A percentile compares a stretch with the other conserved stretches of the same genome.
Conservation (phyloP, 2,888 invertebrate genomes). For the Leptinotarsa rubiginosa region DNA sequence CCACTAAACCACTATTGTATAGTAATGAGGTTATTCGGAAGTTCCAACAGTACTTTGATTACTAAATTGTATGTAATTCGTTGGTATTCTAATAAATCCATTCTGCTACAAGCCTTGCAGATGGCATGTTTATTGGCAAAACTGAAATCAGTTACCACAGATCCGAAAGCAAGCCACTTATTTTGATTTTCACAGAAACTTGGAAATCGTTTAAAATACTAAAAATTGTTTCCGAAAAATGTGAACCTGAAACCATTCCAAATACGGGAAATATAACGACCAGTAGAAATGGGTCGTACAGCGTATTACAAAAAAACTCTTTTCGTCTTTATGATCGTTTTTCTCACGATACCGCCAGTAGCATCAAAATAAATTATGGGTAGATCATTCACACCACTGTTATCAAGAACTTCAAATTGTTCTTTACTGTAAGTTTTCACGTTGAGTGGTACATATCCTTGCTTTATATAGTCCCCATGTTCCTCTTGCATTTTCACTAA, state of each 20-base stretch:
- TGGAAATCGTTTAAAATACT: not conserved
- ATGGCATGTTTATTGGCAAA: conserved; percentile 32
- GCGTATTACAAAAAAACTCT: not conserved
- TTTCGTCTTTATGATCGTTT: not conserved
- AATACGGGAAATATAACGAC: not conserved
- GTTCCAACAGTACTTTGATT: not conserved
- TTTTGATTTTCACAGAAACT: conserved; percentile 3
- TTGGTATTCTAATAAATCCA: conserved; percentile 23
- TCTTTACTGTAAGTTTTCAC: not conserved
- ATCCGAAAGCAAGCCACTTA: conserved; percentile 13
- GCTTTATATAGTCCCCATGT: too few relatives aligned
- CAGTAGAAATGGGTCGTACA: not conserved
- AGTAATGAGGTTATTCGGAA: not conserved
- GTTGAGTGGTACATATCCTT: not conserved
- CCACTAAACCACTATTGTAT: too few relatives aligned
- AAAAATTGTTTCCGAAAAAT: not conserved
- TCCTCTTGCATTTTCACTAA: not conserved
- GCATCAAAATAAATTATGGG: not conserved
- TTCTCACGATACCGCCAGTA: too few relatives aligned
- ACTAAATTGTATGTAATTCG: not conserved
- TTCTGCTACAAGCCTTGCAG: conserved; percentile 20
- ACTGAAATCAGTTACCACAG: conserved; percentile 27
- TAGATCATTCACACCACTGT: not conserved
- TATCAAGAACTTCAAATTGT: not conserved
- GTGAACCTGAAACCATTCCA: not conserved